Percentiles rank a stretch among this genome's conserved stretches.
phyloP scores from a whole-genome alignment of 2,888 invertebrate genomes.

The Drosophila macrospina region DNA sequence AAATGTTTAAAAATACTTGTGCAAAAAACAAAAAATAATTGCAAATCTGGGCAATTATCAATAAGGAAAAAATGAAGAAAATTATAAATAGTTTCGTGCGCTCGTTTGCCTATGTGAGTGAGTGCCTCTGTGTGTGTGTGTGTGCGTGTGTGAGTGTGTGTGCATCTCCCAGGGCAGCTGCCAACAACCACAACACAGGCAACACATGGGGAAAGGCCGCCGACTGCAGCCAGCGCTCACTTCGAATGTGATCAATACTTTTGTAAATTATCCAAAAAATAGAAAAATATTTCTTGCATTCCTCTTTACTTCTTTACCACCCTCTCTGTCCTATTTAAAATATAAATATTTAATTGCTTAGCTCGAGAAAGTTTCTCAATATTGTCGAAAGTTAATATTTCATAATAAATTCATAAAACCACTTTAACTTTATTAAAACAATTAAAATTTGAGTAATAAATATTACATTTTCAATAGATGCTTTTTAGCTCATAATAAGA shows the following conservation, averaged over 20 bases:
- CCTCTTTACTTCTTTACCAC: too few relatives aligned
- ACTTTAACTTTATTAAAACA: too few relatives aligned
- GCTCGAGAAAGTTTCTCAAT: too few relatives aligned
- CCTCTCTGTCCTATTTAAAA: too few relatives aligned
- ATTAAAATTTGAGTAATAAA: too few relatives aligned
- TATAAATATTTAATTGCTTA: too few relatives aligned
- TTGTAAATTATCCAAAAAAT: background rate
- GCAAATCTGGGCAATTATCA: slow-evolving; percentile 56
- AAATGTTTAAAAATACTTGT: slow-evolving; percentile 23
- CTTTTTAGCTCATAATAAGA: too few relatives aligned
- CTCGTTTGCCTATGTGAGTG: slow-evolving; percentile 24
- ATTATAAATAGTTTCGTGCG: slow-evolving; percentile 81
- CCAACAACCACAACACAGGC: slow-evolving; percentile 32
- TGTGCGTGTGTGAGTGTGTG: slow-evolving; percentile 25
- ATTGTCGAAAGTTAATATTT: too few relatives aligned
- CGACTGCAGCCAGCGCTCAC: slow-evolving; percentile 8
- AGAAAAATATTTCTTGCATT: too few relatives aligned
- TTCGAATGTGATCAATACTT: background rate
- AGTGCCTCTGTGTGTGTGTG: slow-evolving; percentile 25
- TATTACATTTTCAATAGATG: too few relatives aligned
- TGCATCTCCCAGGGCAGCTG: slow-evolving; percentile 71
- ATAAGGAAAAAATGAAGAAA: slow-evolving; percentile 47
- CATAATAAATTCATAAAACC: too few relatives aligned
- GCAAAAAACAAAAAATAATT: slow-evolving; percentile 50
- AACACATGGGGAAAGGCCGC: slow-evolving; percentile 7